phyloP scores from a whole-genome alignment of 2,888 invertebrate genomes.

The Oscheius sp. region DNA sequence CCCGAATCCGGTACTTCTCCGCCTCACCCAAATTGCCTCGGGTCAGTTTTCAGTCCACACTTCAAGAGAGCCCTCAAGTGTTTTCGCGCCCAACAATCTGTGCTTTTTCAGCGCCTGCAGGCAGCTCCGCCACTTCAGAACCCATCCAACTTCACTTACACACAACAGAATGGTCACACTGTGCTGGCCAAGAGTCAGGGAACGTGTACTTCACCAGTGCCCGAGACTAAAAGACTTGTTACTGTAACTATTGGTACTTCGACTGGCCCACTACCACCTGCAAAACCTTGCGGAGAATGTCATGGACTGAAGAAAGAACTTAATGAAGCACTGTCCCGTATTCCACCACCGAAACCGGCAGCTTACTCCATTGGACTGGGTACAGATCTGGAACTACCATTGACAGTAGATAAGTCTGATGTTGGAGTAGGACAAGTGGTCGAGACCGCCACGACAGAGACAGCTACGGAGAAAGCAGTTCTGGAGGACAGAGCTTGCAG shows the following conservation, averaged over 20 bases:
- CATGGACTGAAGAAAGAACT: slow-evolving; percentile 45
- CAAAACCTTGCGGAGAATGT: slow-evolving; percentile 62
- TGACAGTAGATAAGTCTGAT: background rate
- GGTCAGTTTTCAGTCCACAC: slow-evolving; percentile 28
- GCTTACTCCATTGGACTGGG: slow-evolving; percentile 38
- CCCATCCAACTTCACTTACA: slow-evolving; percentile 51
- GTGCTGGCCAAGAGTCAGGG: slow-evolving; percentile 49
- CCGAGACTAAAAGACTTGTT: slow-evolving; percentile 8
- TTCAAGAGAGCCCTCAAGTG: background rate
- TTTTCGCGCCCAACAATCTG: background rate
- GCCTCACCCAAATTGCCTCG: slow-evolving; percentile 54
- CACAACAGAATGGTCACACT: slow-evolving; percentile 51
- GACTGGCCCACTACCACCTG: slow-evolving; percentile 61
- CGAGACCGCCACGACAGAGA: slow-evolving; percentile 11
- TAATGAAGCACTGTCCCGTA: slow-evolving; percentile 40
- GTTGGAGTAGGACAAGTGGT: slow-evolving; percentile 8
- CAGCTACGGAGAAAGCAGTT: slow-evolving; percentile 14
- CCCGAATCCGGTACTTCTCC: slow-evolving; percentile 49
- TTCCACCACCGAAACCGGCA: slow-evolving; percentile 42
- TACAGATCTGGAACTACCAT: slow-evolving; percentile 37
- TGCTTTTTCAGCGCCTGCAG: slow-evolving; percentile 41
- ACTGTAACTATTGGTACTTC: slow-evolving; percentile 44
- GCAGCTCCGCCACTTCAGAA: slow-evolving; percentile 45
- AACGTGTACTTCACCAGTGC: slow-evolving; percentile 47
- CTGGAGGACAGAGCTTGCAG: slow-evolving; percentile 40